These are phyloP conservation scores for Andrena minutula DNA, from an alignment of 2,888 invertebrate species.

Conservation along the genomic window DNA sequence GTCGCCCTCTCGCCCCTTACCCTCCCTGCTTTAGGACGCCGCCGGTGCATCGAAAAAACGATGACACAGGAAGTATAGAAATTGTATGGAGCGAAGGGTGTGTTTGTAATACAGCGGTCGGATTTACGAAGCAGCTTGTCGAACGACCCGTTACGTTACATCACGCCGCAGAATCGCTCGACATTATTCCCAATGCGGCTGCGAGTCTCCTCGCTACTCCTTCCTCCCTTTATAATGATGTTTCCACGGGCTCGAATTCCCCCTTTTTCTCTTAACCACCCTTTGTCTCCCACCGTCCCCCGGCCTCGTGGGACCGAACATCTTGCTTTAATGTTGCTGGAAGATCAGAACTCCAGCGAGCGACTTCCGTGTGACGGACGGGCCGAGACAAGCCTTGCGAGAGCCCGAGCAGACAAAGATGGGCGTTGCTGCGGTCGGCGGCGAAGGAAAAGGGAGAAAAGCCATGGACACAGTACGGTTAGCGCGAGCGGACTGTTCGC, in stretches of 20 bases:
- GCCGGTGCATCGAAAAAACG: neutral
- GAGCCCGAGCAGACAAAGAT: conserved; percentile 44
- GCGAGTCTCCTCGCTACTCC: conserved; percentile 21
- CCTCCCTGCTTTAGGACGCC: no score
- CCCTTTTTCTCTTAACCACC: neutral
- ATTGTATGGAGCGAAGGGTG: neutral
- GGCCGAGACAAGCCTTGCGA: conserved; percentile 70
- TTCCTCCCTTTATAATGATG: conserved; percentile 38
- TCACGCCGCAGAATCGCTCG: conserved; percentile 41
- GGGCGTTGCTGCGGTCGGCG: neutral
- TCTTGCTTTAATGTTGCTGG: conserved; percentile 69
- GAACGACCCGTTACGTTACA: conserved; percentile 33
- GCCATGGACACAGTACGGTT: neutral
- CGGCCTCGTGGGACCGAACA: conserved; percentile 58
- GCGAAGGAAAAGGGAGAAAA: conserved; percentile 7
- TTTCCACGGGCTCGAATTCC: conserved; percentile 45
- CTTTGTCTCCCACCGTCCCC: conserved; percentile 33
- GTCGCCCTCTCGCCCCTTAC: neutral
- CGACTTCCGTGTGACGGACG: conserved; percentile 77
- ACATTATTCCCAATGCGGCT: conserved; percentile 41
- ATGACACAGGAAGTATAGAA: neutral
- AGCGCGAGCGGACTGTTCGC: conserved; percentile 18
- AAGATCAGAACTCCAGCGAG: conserved; percentile 77
- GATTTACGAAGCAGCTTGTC: conserved; percentile 57
- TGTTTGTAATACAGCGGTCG: conserved; percentile 26